Evolutionary conservation across 2,888 invertebrate species (phyloP).

Genomic region (Crepidodera aurea): DNA sequence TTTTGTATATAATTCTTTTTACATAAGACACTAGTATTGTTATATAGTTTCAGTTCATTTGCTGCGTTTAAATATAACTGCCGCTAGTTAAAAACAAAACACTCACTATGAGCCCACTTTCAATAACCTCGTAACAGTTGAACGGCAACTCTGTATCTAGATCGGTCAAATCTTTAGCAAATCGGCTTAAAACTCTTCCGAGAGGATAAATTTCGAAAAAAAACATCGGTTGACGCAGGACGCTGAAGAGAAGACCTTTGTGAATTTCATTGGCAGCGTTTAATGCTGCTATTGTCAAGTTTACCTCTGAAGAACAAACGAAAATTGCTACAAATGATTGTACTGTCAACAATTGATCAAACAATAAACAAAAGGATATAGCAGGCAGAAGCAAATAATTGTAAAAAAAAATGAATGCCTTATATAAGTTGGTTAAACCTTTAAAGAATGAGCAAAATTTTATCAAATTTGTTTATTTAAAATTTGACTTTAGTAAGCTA

Average conservation of each 20-base stretch:
- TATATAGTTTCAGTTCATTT: no score
- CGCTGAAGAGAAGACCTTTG: constrained; percentile 64
- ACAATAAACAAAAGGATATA: constrained; percentile 12
- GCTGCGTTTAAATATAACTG: constrained; percentile 57
- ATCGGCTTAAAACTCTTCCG: constrained; percentile 74
- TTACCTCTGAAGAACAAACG: constrained; percentile 64
- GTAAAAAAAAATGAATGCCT: no score
- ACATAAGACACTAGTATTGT: no score
- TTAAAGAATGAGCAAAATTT: no score
- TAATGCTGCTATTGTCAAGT: constrained; percentile 68
- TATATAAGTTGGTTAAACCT: not conserved
- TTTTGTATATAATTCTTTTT: no score
- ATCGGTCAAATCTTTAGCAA: constrained; percentile 73
- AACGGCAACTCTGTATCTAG: constrained; percentile 70
- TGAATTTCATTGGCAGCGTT: constrained; percentile 70
- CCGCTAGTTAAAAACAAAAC: constrained; percentile 30
- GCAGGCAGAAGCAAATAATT: constrained; percentile 12
- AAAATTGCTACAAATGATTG: constrained; percentile 62
- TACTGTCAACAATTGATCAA: constrained; percentile 26
- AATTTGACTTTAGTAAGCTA: no score
- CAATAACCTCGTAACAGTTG: constrained; percentile 60
- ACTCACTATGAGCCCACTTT: constrained; percentile 61
- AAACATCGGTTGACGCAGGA: constrained; percentile 70
- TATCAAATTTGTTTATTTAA: no score
- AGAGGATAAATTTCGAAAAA: constrained; percentile 77